These are phyloP conservation scores for Euphydryas editha DNA, from an alignment of 2,888 invertebrate genomes.

Conservation along the genomic window DNA sequence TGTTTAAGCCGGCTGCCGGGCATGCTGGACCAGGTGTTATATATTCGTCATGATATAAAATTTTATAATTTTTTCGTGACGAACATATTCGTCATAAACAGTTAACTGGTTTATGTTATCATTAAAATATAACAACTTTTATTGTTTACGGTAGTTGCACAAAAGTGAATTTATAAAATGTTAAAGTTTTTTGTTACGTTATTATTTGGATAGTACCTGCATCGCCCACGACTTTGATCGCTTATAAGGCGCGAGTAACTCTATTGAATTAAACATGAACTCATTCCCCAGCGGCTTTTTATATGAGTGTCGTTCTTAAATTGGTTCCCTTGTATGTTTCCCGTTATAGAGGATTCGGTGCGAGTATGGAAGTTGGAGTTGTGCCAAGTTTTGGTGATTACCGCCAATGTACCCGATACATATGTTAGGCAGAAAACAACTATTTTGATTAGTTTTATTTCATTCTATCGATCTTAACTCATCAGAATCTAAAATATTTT, in stretches of 20 bases:
- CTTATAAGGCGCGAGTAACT: constrained; percentile 50
- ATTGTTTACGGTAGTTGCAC: background rate
- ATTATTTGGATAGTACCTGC: background rate
- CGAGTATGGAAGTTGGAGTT: constrained; percentile 66
- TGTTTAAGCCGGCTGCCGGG: too few relatives aligned
- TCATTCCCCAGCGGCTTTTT: constrained; percentile 44
- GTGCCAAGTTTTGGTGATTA: constrained; percentile 57
- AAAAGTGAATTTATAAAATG: background rate
- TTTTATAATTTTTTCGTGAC: too few relatives aligned
- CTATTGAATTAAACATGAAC: constrained; percentile 63
- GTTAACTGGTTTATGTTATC: too few relatives aligned
- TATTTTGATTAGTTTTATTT: constrained; percentile 41
- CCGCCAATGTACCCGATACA: constrained; percentile 31
- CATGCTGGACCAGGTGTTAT: too few relatives aligned
- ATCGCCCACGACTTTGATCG: constrained; percentile 11
- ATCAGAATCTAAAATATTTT: constrained; percentile 23
- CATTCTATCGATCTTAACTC: constrained; percentile 44
- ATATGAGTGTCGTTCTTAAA: constrained; percentile 52
- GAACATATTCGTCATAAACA: too few relatives aligned
- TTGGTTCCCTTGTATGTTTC: constrained; percentile 52
- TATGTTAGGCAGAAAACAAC: constrained; percentile 29
- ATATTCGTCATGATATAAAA: too few relatives aligned
- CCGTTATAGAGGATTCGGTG: constrained; percentile 54
- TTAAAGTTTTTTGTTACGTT: background rate
- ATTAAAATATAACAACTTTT: too few relatives aligned